Evolutionary conservation across 2,888 invertebrate genomes (phyloP), one percentile per base, ranked within the genome.

Genomic region (Pseudolycoriella hygida): DNA sequence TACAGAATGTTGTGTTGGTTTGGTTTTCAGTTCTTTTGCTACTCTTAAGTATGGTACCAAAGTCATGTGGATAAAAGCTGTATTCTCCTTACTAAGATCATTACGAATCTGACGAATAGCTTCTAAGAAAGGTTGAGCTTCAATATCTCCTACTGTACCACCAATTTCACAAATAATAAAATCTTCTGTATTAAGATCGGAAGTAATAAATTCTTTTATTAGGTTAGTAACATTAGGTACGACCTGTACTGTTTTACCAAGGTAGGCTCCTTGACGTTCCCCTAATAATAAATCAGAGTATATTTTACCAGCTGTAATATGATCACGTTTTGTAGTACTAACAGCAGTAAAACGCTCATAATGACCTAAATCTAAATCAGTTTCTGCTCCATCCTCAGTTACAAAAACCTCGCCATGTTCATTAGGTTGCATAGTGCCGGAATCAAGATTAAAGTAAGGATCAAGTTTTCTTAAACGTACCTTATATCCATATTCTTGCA

Each of bases 391-490:
- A 73, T 99, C 98, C 60, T 97, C 94, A 49, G 98, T 70, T 5
- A 98, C 98, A 68, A 85, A 98, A 43, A 98, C 97, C 73, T 98
- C 98, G 58, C 93, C 97, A 65, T 98, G 97, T 61, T 98, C 97
- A 60, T 93, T 97, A 0, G 97, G 97, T 8, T 96, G 96, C 69
- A 98, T 97, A 17, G 97, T 97, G 48, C 97, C 97, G 51, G 97
- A 97, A 66, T 98, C 98, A 50, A 98, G 92, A 68, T 99, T 99
- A 52, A 98, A 90, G 61, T 99, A 99, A 0, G 98, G 98, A 67
- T 99, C 98, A 61, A 99, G 98, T 74, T 99, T 99, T 58, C 99
- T 98, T 40, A 94, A 90, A 46, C 98, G 96, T 45, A 98, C 96
- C 66, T 85, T 80, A 52, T 96, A 81, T 25, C 93, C 93, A 62